Conservation (phyloP, 92 coral and sea anemone genomes). For the Porites divaricata region DNA sequence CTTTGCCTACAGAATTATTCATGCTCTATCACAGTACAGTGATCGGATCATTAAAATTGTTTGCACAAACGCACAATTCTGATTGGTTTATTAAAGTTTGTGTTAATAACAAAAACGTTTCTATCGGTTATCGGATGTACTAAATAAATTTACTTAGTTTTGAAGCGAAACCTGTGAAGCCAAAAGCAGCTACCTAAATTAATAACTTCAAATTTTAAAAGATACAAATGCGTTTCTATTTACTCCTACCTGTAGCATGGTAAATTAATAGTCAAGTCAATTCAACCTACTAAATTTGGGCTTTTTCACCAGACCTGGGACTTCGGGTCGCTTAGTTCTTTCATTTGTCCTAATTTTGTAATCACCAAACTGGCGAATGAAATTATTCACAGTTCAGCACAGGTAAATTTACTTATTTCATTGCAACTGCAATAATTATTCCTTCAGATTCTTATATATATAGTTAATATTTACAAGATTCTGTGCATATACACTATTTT, state of each 20-base stretch:
- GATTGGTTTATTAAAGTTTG: slow-evolving; percentile 11
- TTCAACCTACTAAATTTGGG: no score
- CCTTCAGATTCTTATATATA: no score
- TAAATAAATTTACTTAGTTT: not conserved
- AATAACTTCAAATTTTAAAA: not conserved
- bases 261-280: no score
- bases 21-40: not conserved
- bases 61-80: not conserved
- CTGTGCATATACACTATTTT: no score
- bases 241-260: not conserved
- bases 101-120: slow-evolving; percentile 17
- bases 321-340: not conserved
- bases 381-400: not conserved
- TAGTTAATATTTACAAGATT: no score
- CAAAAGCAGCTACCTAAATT: not conserved
- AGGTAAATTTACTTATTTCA: not conserved
- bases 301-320: not conserved
- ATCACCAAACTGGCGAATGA: not conserved
- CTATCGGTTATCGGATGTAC: not conserved
- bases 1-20: not conserved
- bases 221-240: not conserved
- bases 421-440: no score
- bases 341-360: not conserved
- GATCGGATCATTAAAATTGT: not conserved
- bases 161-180: not conserved